phyloP scores from a whole-genome alignment of 2,888 invertebrate genomes.

The Pachliopta kotzebuea region DNA sequence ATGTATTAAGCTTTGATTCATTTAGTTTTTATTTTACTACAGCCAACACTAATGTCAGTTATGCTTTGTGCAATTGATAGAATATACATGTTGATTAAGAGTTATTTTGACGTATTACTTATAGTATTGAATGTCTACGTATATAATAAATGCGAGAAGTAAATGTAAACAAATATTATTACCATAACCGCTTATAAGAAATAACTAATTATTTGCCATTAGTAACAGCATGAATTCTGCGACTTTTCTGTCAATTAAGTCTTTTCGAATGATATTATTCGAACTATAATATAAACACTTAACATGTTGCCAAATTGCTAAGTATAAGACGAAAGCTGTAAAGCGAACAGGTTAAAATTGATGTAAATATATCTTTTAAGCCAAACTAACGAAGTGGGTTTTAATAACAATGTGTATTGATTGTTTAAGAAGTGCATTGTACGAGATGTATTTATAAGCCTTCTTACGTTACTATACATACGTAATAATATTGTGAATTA shows the following conservation, averaged over 20 bases:
- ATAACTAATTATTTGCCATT: not conserved
- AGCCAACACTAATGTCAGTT: not conserved
- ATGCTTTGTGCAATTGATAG: too few species aligned
- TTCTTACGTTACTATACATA: slow-evolving; percentile 55
- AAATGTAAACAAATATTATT: not conserved
- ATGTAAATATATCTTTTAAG: slow-evolving; percentile 74
- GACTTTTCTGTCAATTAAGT: slow-evolving; percentile 73
- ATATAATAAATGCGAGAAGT: not conserved
- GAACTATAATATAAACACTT: slow-evolving; percentile 57
- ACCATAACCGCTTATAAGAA: not conserved
- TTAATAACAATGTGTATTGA: slow-evolving; percentile 60
- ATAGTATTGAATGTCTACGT: not conserved
- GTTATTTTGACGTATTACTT: too few species aligned
- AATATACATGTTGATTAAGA: too few species aligned
- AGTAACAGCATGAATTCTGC: slow-evolving; percentile 31
- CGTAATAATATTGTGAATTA: slow-evolving; percentile 57
- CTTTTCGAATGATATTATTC: slow-evolving; percentile 34
- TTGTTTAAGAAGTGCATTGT: slow-evolving; percentile 51
- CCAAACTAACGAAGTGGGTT: slow-evolving; percentile 62
- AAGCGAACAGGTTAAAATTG: slow-evolving; percentile 52
- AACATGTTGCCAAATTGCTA: slow-evolving; percentile 76
- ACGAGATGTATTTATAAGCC: slow-evolving; percentile 49
- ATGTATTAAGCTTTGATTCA: not conserved
- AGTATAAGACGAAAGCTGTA: slow-evolving; percentile 62
- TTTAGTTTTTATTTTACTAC: not conserved